A percentile compares a stretch with the other conserved stretches of the same genome.
These are phyloP conservation scores for Apteryx mantelli DNA, from an alignment of 2,113 vertebrate genomes.

Conservation along the genomic window DNA sequence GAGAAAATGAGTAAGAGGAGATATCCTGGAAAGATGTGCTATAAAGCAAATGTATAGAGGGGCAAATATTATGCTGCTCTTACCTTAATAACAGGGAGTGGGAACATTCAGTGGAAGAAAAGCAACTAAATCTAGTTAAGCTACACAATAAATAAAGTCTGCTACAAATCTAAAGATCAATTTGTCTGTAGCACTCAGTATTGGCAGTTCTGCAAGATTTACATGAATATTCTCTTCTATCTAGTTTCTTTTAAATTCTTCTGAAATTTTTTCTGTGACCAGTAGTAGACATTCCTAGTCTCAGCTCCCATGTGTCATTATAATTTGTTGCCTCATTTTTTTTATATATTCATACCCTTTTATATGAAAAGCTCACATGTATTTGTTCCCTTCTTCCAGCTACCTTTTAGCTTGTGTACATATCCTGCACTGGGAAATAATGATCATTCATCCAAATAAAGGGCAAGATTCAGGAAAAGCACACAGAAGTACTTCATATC, in stretches of 20 bases:
- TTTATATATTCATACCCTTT: background rate
- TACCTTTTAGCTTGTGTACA: background rate
- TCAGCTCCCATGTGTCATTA: background rate
- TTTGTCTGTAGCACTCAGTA: background rate
- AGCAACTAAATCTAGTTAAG: background rate
- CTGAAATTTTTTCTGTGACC: background rate
- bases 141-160: background rate
- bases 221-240: background rate
- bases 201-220: background rate
- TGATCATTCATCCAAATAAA: background rate
- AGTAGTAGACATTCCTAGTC: background rate
- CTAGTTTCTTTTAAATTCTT: background rate
- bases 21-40: background rate
- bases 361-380: background rate
- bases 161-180: background rate
- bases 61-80: background rate
- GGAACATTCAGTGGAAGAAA: background rate
- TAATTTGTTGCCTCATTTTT: background rate
- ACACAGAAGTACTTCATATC: background rate
- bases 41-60: background rate
- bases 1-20: background rate
- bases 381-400: background rate
- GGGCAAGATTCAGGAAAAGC: background rate
- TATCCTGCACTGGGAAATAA: background rate
- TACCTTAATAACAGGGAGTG: background rate